Evolutionary conservation across 2,113 vertebrate genomes (phyloP).

Genomic region (Sus scrofa): T2T-Sscrofa CM000826.6:151889501-151890000

Average conservation of each 20-base stretch:
- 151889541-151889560: not conserved
- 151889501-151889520: rapidly evolving
- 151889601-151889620: not conserved
- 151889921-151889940: not conserved
- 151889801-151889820: rapidly evolving
- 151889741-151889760: rapidly evolving
- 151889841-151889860: rapidly evolving
- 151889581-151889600: not conserved
- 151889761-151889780: rapidly evolving
- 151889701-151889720: not conserved
- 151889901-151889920: not conserved
- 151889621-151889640: not conserved
- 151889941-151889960: not conserved
- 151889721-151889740: not conserved
- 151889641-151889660: not conserved
- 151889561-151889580: not conserved
- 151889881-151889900: not conserved
- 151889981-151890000: not conserved
- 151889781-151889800: not conserved
- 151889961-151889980: not conserved
- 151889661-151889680: not conserved
- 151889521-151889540: not conserved
- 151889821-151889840: not conserved
- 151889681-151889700: not conserved
- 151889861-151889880: rapidly evolving